Evolutionary conservation across 2,113 vertebrate genomes (phyloP).

Genomic region (Regulus satrapa): DNA sequence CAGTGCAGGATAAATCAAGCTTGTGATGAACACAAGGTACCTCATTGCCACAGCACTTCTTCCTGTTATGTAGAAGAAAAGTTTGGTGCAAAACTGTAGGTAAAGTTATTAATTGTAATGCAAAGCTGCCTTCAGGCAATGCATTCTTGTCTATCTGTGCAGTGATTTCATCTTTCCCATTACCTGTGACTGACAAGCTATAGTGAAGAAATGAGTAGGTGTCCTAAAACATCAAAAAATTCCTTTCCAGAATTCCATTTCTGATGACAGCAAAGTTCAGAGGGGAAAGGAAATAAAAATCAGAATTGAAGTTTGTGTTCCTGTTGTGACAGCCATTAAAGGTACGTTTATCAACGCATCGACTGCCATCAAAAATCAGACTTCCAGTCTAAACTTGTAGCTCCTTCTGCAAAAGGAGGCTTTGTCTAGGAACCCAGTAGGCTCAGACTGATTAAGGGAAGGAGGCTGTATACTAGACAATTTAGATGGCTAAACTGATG

Average conservation of each 20-base stretch:
- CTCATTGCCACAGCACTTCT: background rate
- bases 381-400: background rate
- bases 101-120: background rate
- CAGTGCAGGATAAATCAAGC: background rate
- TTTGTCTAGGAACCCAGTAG: background rate
- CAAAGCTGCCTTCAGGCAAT: background rate
- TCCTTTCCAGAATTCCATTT: background rate
- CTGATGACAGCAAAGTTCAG: background rate
- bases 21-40: background rate
- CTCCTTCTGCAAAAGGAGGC: background rate
- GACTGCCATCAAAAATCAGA: background rate
- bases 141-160: background rate
- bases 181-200: background rate
- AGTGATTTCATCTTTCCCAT: background rate
- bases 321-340: background rate
- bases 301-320: background rate
- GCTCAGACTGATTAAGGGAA: background rate
- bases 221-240: background rate
- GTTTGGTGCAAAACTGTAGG: background rate
- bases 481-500: background rate
- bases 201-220: background rate
- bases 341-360: accelerated
- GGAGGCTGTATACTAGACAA: background rate
- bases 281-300: background rate
- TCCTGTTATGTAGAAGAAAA: background rate